phyloP scores from a whole-genome alignment of 2,888 invertebrate species.

The Neria commutata region DNA sequence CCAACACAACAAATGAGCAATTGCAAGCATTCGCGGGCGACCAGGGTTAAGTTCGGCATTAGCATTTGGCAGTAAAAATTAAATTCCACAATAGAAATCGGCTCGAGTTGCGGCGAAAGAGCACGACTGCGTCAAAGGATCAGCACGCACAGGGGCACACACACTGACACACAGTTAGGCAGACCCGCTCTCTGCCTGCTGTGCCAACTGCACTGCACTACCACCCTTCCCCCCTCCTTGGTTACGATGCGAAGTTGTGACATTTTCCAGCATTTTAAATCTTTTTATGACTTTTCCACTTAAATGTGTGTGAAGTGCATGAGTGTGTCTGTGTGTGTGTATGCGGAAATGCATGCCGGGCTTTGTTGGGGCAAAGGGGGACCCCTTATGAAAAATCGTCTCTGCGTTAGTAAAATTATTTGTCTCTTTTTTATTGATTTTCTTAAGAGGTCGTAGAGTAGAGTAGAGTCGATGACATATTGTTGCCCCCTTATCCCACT shows the following conservation, averaged over 20 bases:
- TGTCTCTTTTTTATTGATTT: slow-evolving; percentile 33
- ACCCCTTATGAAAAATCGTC: too few species aligned
- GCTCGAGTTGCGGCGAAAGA: neutral
- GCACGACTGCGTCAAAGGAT: neutral
- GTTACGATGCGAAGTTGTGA: neutral
- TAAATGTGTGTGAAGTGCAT: neutral
- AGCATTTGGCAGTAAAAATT: slow-evolving; percentile 5
- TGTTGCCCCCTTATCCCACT: slow-evolving; percentile 29
- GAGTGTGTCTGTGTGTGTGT: neutral
- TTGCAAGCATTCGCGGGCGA: neutral
- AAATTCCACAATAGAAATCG: slow-evolving; percentile 1
- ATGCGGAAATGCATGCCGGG: too few species aligned
- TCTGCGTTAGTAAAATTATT: slow-evolving; percentile 20
- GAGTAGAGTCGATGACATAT: slow-evolving; percentile 10
- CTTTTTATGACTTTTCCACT: slow-evolving; percentile 1
- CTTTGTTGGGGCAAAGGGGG: neutral
- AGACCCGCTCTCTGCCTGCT: too few species aligned
- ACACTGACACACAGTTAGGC: neutral
- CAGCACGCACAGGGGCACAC: neutral
- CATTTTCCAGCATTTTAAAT: neutral
- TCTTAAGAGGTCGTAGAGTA: slow-evolving; percentile 6
- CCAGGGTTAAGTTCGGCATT: slow-evolving; percentile 1
- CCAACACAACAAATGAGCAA: neutral
- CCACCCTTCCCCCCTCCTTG: too few species aligned
- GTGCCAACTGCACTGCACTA: too few species aligned